A percentile compares a stretch with the other conserved stretches of the same genome.
These are phyloP conservation scores for Megaceryle alcyon DNA, from an alignment of 2,797 vertebrate genomes.

Conservation along the genomic window DNA sequence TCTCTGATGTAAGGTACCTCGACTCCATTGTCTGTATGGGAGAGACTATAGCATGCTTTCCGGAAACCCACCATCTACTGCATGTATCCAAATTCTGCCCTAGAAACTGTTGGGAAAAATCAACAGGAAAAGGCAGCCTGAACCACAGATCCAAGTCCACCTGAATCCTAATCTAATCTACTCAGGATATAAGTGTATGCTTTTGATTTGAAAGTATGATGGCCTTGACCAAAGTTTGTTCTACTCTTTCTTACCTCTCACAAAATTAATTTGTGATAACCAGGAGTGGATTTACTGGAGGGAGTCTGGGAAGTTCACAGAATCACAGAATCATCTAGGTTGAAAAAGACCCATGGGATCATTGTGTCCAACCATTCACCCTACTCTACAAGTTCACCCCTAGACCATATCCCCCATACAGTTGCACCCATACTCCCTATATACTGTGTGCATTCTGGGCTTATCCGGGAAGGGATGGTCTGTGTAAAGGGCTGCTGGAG, in stretches of 20 bases:
- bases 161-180: not conserved
- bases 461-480: rapidly evolving
- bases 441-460: rapidly evolving
- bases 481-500: not conserved
- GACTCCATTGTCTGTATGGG: not conserved
- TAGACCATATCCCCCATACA: no score
- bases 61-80: not conserved
- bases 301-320: not conserved
- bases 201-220: not conserved
- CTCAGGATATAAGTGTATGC: not conserved
- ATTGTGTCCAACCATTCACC: no score
- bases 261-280: not conserved
- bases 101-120: not conserved
- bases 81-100: not conserved
- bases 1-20: not conserved
- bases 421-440: not conserved
- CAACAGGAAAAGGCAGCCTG: not conserved
- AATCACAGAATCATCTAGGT: no score
- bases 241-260: not conserved
- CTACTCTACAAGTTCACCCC: no score
- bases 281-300: not conserved
- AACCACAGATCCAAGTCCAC: not conserved
- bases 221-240: not conserved
- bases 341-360: no score
- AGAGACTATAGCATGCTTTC: not conserved